Evolutionary conservation across 2,797 vertebrate species (phyloP).

Genomic region (Sebastes steindachneri): DNA sequence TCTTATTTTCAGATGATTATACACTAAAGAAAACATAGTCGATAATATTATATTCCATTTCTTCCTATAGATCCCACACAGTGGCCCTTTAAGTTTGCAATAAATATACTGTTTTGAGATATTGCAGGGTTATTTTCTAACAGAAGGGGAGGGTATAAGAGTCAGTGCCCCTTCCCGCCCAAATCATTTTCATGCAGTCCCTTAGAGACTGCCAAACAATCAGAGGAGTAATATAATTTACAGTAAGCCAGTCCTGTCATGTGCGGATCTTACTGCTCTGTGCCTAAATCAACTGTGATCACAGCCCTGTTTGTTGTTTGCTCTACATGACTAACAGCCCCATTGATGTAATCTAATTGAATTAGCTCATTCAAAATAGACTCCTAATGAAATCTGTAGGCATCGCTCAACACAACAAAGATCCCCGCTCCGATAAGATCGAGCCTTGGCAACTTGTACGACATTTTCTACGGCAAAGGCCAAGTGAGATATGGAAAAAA

Average conservation of each 20-base stretch:
- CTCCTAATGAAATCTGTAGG: conserved; percentile 66
- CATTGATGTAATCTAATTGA: conserved; percentile 67
- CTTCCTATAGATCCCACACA: no score
- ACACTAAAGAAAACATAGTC: no score
- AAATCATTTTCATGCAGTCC: conserved; percentile 22
- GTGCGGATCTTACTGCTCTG: conserved; percentile 31
- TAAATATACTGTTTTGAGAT: not conserved
- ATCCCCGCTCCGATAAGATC: conserved; percentile 45
- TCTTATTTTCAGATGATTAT: no score
- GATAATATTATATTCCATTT: no score
- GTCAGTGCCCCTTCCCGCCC: not conserved
- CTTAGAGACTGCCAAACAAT: conserved; percentile 16
- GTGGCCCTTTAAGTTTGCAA: no score
- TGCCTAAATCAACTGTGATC: conserved; percentile 57
- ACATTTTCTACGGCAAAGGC: conserved; percentile 53
- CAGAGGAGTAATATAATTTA: conserved; percentile 31
- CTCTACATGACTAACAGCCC: conserved; percentile 56
- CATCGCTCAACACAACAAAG: conserved; percentile 52
- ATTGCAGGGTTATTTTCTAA: not conserved
- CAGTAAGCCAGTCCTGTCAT: conserved; percentile 39
- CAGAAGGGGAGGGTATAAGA: not conserved
- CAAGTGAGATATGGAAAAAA: conserved; percentile 44
- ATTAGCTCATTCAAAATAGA: conserved; percentile 68
- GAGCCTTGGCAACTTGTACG: not conserved
- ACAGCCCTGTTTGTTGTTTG: conserved; percentile 59